phyloP scores from a whole-genome alignment of 2,797 vertebrate genomes.

The Cygnus olor region DNA sequence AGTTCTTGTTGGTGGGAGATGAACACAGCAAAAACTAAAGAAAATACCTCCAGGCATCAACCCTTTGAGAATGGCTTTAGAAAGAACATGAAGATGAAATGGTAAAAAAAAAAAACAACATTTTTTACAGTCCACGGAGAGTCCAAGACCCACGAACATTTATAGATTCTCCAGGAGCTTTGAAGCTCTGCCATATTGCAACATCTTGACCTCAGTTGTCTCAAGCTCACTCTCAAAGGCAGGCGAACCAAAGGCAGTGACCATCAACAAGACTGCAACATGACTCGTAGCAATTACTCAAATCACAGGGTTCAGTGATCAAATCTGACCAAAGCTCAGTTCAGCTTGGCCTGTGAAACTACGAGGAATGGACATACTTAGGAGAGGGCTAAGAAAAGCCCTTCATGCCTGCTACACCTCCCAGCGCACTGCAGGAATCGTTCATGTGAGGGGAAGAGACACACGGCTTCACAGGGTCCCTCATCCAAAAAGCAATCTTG shows the following conservation, averaged over 20 bases:
- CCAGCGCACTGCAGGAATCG: not conserved
- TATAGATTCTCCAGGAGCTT: not conserved
- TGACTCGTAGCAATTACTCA: not conserved
- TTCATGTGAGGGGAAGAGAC: not conserved
- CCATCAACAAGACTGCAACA: not conserved
- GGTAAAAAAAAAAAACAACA: not conserved
- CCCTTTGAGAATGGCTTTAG: not conserved
- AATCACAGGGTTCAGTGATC: not conserved
- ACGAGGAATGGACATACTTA: accelerated
- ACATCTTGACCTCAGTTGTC: not conserved
- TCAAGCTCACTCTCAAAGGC: not conserved
- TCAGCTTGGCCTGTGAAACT: not conserved
- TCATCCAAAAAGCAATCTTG: accelerated
- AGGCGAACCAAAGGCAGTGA: not conserved
- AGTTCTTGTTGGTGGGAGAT: not conserved
- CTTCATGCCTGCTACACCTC: accelerated
- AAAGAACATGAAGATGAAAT: not conserved
- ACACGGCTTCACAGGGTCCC: not conserved
- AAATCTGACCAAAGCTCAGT: not conserved
- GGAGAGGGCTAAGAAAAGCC: not conserved
- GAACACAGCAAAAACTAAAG: not conserved
- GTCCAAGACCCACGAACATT: not conserved
- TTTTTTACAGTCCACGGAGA: not conserved
- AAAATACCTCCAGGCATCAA: conserved; percentile 34
- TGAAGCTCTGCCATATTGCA: not conserved